Percentiles rank a stretch among this genome's conserved stretches.
Conservation (phyloP, 2,113 vertebrate species). For the Mustela nigripes region DNA sequence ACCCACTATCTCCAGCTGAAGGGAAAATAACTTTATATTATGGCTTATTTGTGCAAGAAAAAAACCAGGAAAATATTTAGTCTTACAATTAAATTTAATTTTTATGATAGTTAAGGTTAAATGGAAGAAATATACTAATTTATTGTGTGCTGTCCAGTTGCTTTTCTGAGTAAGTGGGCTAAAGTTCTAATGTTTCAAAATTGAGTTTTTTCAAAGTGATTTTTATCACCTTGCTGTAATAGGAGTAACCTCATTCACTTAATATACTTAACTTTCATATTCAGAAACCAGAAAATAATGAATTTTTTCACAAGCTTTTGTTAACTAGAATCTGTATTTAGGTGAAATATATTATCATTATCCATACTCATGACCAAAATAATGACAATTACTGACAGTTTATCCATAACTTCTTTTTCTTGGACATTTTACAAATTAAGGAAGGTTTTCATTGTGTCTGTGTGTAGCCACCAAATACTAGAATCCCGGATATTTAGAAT, state of each 20-base stretch:
- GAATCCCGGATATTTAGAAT: background rate
- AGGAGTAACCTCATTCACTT: background rate
- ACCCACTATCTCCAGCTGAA: background rate
- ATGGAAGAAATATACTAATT: background rate
- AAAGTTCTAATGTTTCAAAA: background rate
- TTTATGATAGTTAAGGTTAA: background rate
- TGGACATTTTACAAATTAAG: background rate
- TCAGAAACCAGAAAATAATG: background rate
- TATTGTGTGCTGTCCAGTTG: background rate
- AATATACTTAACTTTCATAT: background rate
- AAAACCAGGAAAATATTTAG: background rate
- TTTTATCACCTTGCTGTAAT: background rate
- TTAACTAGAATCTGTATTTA: background rate
- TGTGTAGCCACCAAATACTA: background rate
- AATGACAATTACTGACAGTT: background rate
- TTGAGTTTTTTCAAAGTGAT: background rate
- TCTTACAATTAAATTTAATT: background rate
- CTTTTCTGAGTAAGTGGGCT: background rate
- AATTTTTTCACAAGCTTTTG: background rate
- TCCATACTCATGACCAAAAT: background rate
- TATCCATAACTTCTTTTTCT: background rate
- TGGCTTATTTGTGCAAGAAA: background rate
- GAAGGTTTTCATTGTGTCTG: background rate
- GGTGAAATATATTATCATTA: background rate
- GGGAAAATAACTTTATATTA: background rate